A percentile compares a stretch with the other conserved stretches of the same genome.
phyloP scores from a whole-genome alignment of 1,140 invertebrate genomes.

The Drosophila nebulosa region DNA sequence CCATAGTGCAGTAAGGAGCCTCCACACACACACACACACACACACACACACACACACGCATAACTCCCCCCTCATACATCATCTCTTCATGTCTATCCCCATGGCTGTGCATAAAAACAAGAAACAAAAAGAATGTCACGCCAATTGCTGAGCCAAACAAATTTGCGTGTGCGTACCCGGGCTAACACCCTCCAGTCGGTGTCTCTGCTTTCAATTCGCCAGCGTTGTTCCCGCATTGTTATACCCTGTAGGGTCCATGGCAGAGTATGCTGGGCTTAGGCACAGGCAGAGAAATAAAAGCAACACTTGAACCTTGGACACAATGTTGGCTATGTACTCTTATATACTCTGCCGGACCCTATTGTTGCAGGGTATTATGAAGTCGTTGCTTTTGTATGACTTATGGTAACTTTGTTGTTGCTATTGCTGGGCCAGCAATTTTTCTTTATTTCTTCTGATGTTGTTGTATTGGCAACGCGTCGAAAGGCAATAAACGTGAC shows the following conservation, averaged over 20 bases:
- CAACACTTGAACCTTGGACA: no score
- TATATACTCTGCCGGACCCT: no score
- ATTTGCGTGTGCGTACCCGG: slow-evolving; percentile 14
- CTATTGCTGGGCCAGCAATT: slow-evolving; percentile 12
- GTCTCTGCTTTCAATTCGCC: background rate
- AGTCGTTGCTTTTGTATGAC: background rate
- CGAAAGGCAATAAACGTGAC: slow-evolving; percentile 48
- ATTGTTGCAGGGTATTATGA: background rate
- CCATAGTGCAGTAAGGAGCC: no score
- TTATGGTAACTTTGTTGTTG: slow-evolving; percentile 8
- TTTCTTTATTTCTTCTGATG: background rate
- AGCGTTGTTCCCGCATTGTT: background rate
- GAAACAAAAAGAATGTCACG: slow-evolving; percentile 18
- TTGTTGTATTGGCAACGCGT: slow-evolving; percentile 46
- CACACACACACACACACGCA: background rate
- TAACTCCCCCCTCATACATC: no score
- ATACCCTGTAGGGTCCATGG: background rate
- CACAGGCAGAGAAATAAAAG: no score
- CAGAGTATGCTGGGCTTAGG: background rate
- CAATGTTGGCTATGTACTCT: no score
- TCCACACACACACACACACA: background rate
- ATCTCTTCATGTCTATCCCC: background rate
- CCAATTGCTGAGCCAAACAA: slow-evolving; percentile 51
- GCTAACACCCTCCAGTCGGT: background rate
- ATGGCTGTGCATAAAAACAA: background rate